A percentile compares a stretch with the other conserved stretches of the same genome.
These are phyloP conservation scores for Cyphomyrmex costatus DNA, from an alignment of 1,140 invertebrate genomes.

Conservation along the genomic window DNA sequence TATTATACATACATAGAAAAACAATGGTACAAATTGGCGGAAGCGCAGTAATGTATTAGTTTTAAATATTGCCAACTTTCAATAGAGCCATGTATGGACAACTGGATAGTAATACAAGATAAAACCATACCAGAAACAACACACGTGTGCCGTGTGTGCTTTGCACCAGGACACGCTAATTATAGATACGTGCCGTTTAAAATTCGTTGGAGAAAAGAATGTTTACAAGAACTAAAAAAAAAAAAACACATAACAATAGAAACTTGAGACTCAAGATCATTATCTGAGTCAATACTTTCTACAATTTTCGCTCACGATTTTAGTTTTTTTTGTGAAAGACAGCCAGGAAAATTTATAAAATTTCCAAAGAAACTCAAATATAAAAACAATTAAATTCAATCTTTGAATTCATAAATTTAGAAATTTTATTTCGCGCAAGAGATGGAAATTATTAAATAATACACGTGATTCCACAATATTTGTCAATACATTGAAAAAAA, in stretches of 20 bases:
- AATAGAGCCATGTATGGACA: background rate
- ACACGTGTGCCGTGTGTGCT: constrained; percentile 80
- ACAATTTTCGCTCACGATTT: background rate
- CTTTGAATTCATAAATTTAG: background rate
- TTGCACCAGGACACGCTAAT: constrained; percentile 81
- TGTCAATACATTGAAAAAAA: background rate
- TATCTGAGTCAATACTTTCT: background rate
- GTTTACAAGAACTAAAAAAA: background rate
- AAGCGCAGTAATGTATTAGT: constrained; percentile 7
- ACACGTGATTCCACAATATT: background rate
- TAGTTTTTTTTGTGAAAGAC: background rate
- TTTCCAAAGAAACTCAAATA: background rate
- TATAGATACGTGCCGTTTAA: constrained; percentile 65
- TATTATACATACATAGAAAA: background rate
- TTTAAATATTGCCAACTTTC: background rate
- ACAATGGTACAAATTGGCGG: background rate
- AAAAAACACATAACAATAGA: background rate
- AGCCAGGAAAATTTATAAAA: background rate
- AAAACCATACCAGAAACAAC: constrained; percentile 59
- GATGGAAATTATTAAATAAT: background rate
- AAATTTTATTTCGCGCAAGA: background rate
- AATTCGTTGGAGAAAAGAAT: constrained; percentile 50
- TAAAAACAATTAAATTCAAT: background rate
- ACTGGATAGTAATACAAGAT: constrained; percentile 6
- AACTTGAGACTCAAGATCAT: background rate